Evolutionary conservation across 2,888 invertebrate species (phyloP), one percentile per base, ranked within the genome.

Genomic region (Brachypterus glaber): DNA sequence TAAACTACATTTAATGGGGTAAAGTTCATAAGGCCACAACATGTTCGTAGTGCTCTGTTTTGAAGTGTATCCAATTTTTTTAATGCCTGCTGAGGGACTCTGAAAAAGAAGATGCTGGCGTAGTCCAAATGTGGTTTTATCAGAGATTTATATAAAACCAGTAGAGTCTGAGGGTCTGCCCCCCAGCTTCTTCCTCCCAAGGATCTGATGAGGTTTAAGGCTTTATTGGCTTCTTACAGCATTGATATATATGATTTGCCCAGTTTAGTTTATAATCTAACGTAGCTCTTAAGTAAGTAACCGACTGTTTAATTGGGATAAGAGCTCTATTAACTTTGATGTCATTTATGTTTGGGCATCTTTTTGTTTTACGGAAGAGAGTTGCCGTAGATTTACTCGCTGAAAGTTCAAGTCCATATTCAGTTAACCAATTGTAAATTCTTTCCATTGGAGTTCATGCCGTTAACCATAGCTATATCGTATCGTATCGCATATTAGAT

Each of bases 401-500:
- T 17, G 34, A 16, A 13, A 37, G 27, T 12, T 15, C 11, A 17
- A 41, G 17, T 2, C 36, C 37, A 18, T 40, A 30, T 3, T 33
- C 27, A 13, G 18, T 12, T 4, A 36, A 5, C 42, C 42, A 39
- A 21, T 27, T 5, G 11, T 25, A n/a, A 2, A 43, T 12, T 26
- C 25, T 9, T 3, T 8, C 14, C 16, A 40, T 16, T 12, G 25
- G 4, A n/a, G 17, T 43, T 34, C 43, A 43, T 43, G n/a, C n/a
- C n/a, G n/a, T n/a, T n/a, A n/a, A n/a, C n/a, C n/a, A n/a, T n/a
- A n/a, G n/a, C 18, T n/a, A 42, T 15, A 26, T 42, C 39, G 11
- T 42, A n/a, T n/a, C n/a, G n/a, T n/a, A n/a, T 33, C 14, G 42
- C 42, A 35, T 39, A 39, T 24, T 35, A 33, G 2, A 42, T 15